Conservation (phyloP, 2,888 invertebrate species). For the Macaria liturata region DNA sequence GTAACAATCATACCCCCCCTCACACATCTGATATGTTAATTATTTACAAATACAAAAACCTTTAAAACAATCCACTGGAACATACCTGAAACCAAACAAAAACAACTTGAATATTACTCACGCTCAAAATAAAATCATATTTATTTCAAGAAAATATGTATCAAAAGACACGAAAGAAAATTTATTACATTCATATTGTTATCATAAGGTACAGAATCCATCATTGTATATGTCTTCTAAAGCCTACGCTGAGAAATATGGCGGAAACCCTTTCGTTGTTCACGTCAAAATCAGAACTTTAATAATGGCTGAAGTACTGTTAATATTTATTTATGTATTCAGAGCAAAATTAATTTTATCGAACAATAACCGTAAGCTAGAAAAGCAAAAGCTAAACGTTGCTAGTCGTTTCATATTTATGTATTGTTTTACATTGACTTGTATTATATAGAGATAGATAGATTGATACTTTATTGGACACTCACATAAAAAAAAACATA, state of each 20-base stretch:
- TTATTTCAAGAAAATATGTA: conserved; percentile 1
- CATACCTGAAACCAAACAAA: conserved; percentile 44
- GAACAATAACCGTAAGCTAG: too few species aligned
- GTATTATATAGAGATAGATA: too few species aligned
- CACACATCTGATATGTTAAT: too few species aligned
- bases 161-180: conserved; percentile 21
- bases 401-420: too few species aligned
- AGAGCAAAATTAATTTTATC: too few species aligned
- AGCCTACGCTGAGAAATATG: conserved; percentile 16
- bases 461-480: too few species aligned
- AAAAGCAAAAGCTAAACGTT: too few species aligned
- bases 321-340: too few species aligned
- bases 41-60: too few species aligned
- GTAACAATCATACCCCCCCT: too few species aligned
- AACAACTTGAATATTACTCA: conserved; percentile 3
- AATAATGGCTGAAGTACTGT: conserved; percentile 4
- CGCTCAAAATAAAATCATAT: conserved; percentile 26
- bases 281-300: conserved; percentile 17
- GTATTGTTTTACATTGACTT: too few species aligned
- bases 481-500: too few species aligned
- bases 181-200: conserved; percentile 24
- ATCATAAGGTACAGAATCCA: conserved; percentile 16
- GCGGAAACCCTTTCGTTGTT: conserved; percentile 24
- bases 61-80: conserved; percentile 15
- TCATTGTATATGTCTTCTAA: conserved; percentile 18